phyloP scores from a whole-genome alignment of 2,888 invertebrate species.

The Drosophila austrosaltans region DNA sequence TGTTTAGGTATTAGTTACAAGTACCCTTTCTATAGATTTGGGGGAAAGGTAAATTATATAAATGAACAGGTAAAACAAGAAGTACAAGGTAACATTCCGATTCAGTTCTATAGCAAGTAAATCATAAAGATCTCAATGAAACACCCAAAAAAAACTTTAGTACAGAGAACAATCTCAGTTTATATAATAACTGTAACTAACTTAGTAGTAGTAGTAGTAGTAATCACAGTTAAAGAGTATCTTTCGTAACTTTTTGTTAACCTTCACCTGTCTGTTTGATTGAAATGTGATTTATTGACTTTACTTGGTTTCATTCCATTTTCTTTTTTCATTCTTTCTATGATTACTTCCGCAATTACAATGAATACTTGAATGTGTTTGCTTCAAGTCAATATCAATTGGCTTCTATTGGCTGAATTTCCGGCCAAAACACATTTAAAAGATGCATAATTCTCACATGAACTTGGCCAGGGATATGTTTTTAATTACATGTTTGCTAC shows the following conservation, averaged over 20 bases:
- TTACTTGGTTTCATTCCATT: constrained; percentile 55
- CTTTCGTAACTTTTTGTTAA: not conserved
- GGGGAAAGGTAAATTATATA: too few relatives aligned
- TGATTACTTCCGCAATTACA: constrained; percentile 65
- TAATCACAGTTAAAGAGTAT: too few relatives aligned
- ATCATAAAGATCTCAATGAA: too few relatives aligned
- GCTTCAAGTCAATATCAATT: constrained; percentile 48
- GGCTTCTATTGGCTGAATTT: constrained; percentile 32
- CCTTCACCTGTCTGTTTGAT: constrained; percentile 25
- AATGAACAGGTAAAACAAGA: too few relatives aligned
- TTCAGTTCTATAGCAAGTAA: too few relatives aligned
- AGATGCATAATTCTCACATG: constrained; percentile 55
- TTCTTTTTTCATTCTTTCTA: constrained; percentile 26
- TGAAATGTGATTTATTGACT: constrained; percentile 66
- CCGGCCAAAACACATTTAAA: constrained; percentile 46
- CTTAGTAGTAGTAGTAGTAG: too few relatives aligned
- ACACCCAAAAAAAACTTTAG: too few relatives aligned
- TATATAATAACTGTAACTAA: too few relatives aligned
- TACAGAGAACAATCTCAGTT: too few relatives aligned
- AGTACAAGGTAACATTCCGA: too few relatives aligned
- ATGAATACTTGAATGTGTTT: constrained; percentile 41
- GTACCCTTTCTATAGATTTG: too few relatives aligned
- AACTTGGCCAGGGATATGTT: constrained; percentile 34
- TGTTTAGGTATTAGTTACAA: not conserved
- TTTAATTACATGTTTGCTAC: constrained; percentile 48